phyloP scores from a whole-genome alignment of 1,140 invertebrate species.

The Anoplophora glabripennis region DNA sequence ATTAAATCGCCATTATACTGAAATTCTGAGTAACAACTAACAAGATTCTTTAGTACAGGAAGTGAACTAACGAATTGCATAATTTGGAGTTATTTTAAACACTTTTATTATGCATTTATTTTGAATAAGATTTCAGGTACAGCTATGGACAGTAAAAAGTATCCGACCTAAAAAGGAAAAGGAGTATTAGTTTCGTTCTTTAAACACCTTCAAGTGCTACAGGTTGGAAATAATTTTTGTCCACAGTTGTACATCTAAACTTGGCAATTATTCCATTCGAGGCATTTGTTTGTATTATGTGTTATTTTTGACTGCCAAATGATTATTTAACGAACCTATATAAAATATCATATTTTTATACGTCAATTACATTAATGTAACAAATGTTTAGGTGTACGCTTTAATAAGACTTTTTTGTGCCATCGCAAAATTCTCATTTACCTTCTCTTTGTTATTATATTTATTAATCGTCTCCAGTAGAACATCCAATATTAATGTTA shows the following conservation, averaged over 20 bases:
- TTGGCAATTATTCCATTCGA: not conserved
- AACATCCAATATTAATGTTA: constrained; percentile 6
- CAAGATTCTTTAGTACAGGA: no score
- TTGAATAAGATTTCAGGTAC: not conserved
- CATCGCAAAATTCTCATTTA: not conserved
- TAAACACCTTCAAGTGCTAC: not conserved
- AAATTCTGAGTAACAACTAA: no score
- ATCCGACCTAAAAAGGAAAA: not conserved
- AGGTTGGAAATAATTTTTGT: no score
- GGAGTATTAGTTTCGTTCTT: not conserved
- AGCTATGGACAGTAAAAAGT: not conserved
- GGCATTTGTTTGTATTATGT: not conserved
- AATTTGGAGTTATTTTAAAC: no score
- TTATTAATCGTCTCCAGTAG: not conserved
- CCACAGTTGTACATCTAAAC: no score
- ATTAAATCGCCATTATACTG: no score
- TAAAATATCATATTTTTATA: not conserved
- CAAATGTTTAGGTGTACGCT: not conserved
- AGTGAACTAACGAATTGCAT: no score
- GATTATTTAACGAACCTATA: not conserved
- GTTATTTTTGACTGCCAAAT: not conserved
- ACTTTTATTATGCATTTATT: no score
- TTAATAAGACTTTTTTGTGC: constrained; percentile 8
- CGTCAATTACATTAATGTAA: not conserved
- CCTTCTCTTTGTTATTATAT: not conserved